phyloP scores from a whole-genome alignment of 2,797 vertebrate species.

The Myotis myotis region DNA sequence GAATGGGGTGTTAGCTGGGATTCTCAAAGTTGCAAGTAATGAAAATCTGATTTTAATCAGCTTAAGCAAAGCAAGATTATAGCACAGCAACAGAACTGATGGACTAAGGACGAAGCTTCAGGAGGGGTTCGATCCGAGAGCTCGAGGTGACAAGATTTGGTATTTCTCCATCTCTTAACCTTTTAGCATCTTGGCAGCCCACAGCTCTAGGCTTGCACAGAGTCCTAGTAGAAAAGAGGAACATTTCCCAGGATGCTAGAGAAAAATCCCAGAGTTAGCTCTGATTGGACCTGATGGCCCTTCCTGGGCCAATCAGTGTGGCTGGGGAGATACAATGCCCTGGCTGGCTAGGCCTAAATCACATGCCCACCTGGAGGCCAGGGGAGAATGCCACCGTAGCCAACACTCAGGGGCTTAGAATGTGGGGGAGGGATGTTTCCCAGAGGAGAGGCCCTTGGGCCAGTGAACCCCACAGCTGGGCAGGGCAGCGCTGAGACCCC shows the following conservation, averaged over 20 bases:
- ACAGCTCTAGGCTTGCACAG: not conserved
- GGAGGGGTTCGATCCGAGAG: not conserved
- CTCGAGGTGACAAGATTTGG: not conserved
- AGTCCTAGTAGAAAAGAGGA: not conserved
- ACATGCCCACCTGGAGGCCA: not conserved
- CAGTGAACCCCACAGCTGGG: not conserved
- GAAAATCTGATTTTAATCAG: not conserved
- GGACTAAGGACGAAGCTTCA: not conserved
- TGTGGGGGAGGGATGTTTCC: not conserved
- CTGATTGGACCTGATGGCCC: not conserved
- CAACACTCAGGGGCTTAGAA: not conserved
- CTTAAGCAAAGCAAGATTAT: not conserved
- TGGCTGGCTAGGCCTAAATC: not conserved
- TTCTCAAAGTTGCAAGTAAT: constrained; percentile 9
- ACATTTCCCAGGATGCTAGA: not conserved
- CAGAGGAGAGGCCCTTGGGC: not conserved
- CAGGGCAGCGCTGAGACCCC: no score
- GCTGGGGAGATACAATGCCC: not conserved
- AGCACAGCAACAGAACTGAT: not conserved
- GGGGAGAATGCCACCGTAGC: not conserved
- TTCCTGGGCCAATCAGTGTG: not conserved
- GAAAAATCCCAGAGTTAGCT: not conserved
- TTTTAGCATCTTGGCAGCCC: not conserved
- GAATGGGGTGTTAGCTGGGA: not conserved
- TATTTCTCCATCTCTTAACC: not conserved